Evolutionary conservation across 2,113 vertebrate species (phyloP), one percentile per base, ranked within the genome.

Genomic region (Thomomys bottae): DNA sequence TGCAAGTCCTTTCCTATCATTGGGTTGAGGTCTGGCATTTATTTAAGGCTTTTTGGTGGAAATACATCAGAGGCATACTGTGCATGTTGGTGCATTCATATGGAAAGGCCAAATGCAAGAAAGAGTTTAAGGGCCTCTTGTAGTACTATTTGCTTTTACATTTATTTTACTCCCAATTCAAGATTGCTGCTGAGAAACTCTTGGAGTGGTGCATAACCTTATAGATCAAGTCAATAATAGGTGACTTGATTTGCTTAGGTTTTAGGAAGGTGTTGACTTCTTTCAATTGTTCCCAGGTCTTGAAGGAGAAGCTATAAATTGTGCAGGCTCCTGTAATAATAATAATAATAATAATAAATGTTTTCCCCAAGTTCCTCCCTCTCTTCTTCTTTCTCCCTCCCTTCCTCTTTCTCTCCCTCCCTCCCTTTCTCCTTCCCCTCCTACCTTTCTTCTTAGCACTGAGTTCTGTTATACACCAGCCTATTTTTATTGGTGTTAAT

Each of bases 241-340:
- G 9, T n/a, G 8, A 67, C 1, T 78, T 89, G 30, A 66, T 93
- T 81, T 94, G 70, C 84, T 26, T 91, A 57, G 14, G 38, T 81
- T 78, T 81, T 54, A 49, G 32, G 45, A 3, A 78, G 34, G 23
- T 75, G 5, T 77, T 54, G 49, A 57, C 24, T 23, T 38, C n/a
- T 42, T 89, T 73, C 14, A 72, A 6, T 57, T 89, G 8, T 45
- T 89, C 77, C 14, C 34, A 15, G 72, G 34, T 40, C 0, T 40
- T 11, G n/a, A 34, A 75, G 18, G 63, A 89, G 34, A 89, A 78
- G 24, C 21, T 42, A 42, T 34, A 59, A 75, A 84, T 42, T 36
- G 14, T 34, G 9, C 8, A 77, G 72, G 67, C 63, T 79, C 30
- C n/a, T 54, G 14, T 32, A 73, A 32, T 42, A 63, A 59, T 12